phyloP scores from a whole-genome alignment of 2,888 invertebrate genomes.

The Pristionchus mayeri region DNA sequence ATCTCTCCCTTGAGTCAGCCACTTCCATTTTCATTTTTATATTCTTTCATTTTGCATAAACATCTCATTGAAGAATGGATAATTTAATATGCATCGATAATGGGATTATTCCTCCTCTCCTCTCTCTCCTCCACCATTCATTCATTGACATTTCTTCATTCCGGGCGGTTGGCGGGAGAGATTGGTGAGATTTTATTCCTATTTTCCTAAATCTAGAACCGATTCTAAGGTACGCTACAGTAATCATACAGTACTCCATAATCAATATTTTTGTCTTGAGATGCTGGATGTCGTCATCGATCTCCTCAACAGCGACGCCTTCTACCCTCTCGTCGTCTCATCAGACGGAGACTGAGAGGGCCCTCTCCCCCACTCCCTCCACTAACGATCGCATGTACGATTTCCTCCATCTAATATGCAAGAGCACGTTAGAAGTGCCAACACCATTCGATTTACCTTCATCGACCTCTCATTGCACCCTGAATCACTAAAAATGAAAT shows the following conservation, averaged over 20 bases:
- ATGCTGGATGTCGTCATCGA: slow-evolving; percentile 14
- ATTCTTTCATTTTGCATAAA: neutral
- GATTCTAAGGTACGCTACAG: neutral
- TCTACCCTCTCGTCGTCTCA: neutral
- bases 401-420: neutral
- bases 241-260: neutral
- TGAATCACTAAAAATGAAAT: no score
- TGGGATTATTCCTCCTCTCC: neutral
- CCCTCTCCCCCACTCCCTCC: slow-evolving; percentile 13
- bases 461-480: no score
- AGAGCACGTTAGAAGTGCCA: no score
- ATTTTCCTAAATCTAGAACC: neutral
- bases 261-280: no score
- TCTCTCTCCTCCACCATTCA: neutral
- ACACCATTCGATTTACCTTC: no score
- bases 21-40: no score
- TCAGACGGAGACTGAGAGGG: neutral
- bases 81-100: neutral
- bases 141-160: neutral
- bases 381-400: neutral
- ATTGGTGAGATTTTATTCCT: neutral
- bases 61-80: neutral
- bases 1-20: no score
- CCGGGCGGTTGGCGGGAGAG: slow-evolving; percentile 29
- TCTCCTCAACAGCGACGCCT: neutral